phyloP scores from a whole-genome alignment of 2,888 invertebrate species.

The Hemithea aestivaria region DNA sequence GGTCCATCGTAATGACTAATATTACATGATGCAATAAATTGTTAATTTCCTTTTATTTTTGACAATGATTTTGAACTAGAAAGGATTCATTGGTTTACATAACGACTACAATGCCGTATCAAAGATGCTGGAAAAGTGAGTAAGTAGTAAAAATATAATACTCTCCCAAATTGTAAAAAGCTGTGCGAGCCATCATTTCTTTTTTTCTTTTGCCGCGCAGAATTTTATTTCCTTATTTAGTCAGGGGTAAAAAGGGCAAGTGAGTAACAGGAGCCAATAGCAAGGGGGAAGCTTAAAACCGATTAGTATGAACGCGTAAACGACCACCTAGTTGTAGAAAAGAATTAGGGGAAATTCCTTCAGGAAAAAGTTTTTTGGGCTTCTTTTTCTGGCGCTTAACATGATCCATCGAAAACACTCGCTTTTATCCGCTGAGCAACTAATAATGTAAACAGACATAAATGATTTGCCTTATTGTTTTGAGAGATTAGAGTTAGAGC shows the following conservation, averaged over 20 bases:
- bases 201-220: constrained; percentile 18
- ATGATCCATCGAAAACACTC: constrained; percentile 10
- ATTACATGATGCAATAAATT: too few relatives aligned
- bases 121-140: not conserved
- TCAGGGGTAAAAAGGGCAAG: constrained; percentile 26
- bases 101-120: not conserved
- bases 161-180: constrained; percentile 7
- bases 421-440: not conserved
- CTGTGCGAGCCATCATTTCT: constrained; percentile 12
- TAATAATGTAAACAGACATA: not conserved
- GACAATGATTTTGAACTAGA: too few relatives aligned
- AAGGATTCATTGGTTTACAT: too few relatives aligned
- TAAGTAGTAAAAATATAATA: constrained; percentile 6
- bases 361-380: constrained; percentile 17
- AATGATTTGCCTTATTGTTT: too few relatives aligned
- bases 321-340: constrained; percentile 6
- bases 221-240: constrained; percentile 33
- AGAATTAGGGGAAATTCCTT: constrained; percentile 17
- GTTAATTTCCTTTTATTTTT: too few relatives aligned
- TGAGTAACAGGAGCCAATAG: constrained; percentile 28
- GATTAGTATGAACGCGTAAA: constrained; percentile 28
- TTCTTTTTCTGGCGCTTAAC: constrained; percentile 11
- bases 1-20: too few relatives aligned
- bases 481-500: too few relatives aligned
- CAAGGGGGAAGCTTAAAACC: constrained; percentile 27